Percentiles rank a stretch among this genome's conserved stretches.
Conservation (phyloP, 2,113 vertebrate species). For the Capreolus pygargus region DNA sequence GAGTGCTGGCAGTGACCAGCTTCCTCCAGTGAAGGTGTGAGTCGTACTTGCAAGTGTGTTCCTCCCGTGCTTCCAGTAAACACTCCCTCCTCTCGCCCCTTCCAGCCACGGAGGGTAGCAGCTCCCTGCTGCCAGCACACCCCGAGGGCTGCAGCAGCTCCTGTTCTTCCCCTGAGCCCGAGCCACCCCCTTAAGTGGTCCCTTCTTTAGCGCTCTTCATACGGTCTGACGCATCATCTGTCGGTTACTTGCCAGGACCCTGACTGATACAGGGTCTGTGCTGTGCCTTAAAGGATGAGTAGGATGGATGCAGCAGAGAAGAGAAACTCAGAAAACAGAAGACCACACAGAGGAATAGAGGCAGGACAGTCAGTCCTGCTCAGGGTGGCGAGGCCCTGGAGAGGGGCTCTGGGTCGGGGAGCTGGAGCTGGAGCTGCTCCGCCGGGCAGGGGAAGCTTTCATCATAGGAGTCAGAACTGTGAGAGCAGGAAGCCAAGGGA, state of each 20-base stretch:
- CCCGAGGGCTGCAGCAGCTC: too few species aligned
- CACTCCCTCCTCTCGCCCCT: background rate
- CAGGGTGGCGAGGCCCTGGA: background rate
- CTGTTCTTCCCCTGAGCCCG: background rate
- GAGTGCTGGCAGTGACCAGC: too few species aligned
- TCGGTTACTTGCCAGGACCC: background rate
- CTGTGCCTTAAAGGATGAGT: background rate
- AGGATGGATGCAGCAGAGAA: background rate
- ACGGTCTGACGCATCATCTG: background rate
- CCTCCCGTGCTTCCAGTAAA: background rate
- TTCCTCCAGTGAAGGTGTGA: background rate
- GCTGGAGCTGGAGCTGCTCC: background rate
- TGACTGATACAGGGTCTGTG: accelerated
- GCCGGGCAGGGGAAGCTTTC: background rate
- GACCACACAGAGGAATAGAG: background rate
- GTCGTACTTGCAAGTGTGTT: background rate
- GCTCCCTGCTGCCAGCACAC: background rate
- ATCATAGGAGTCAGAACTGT: background rate
- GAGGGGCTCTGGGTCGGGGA: background rate
- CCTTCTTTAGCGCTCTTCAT: background rate
- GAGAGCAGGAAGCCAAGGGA: background rate
- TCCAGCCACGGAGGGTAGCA: background rate
- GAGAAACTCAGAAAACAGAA: background rate
- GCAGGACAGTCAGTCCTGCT: background rate
- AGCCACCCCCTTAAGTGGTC: background rate